phyloP scores from a whole-genome alignment of 2,113 vertebrate genomes.

The Argyrosomus japonicus region DNA sequence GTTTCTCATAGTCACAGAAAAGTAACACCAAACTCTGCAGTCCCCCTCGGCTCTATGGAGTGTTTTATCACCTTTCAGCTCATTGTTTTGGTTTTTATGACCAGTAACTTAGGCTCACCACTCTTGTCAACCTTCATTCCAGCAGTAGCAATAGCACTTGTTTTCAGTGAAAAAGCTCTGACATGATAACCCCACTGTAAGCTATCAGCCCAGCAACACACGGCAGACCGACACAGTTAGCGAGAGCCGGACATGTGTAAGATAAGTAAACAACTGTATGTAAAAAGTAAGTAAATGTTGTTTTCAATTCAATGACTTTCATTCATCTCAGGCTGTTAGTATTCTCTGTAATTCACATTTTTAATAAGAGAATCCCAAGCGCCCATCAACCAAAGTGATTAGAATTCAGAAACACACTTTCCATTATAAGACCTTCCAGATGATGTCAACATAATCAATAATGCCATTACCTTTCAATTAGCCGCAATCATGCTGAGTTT shows the following conservation, averaged over 20 bases:
- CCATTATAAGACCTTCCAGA: conserved; percentile 58
- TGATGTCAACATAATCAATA: conserved; percentile 76
- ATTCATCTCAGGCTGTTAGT: conserved; percentile 36
- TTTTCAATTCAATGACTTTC: conserved; percentile 18
- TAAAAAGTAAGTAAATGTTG: too few relatives aligned
- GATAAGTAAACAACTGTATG: not conserved
- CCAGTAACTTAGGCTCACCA: not conserved
- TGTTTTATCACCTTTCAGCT: not conserved
- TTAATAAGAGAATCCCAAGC: conserved; percentile 11
- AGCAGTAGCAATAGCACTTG: not conserved
- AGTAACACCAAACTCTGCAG: not conserved
- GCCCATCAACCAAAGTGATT: conserved; percentile 47
- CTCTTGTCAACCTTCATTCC: not conserved
- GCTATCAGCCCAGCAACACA: not conserved
- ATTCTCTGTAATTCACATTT: conserved; percentile 39
- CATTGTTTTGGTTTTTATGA: not conserved
- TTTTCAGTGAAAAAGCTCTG: not conserved
- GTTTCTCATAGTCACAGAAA: not conserved
- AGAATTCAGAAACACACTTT: conserved; percentile 69
- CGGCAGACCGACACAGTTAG: not conserved
- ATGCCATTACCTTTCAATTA: conserved; percentile 76
- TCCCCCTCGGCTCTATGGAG: not conserved
- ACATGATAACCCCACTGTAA: not conserved
- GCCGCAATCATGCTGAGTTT: conserved; percentile 57
- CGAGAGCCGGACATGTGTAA: too few relatives aligned